Conservation (phyloP, 2,113 vertebrate genomes). For the Onychorhynchus coronatus region DNA sequence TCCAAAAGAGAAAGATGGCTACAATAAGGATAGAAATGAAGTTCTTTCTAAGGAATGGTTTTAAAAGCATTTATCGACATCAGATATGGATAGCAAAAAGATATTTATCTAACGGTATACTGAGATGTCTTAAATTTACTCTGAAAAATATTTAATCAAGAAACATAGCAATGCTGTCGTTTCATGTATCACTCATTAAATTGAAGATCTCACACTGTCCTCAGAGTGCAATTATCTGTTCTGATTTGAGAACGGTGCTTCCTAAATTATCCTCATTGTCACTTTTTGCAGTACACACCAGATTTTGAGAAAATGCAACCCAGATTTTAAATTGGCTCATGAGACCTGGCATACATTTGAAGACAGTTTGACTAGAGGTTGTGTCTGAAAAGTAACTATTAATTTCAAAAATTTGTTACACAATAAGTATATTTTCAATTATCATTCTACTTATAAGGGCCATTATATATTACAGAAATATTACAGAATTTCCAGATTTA, state of each 20-base stretch:
- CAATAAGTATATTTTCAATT: neutral
- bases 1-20: neutral
- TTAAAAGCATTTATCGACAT: conserved; percentile 10
- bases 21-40: neutral
- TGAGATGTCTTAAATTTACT: neutral
- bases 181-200: neutral
- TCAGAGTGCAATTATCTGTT: neutral
- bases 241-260: neutral
- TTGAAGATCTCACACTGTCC: neutral
- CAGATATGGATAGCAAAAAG: neutral
- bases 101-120: neutral
- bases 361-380: neutral
- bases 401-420: neutral
- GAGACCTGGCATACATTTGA: neutral
- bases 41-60: neutral
- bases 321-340: neutral
- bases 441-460: neutral
- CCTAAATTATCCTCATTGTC: neutral
- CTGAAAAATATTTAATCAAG: neutral
- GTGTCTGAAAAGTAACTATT: neutral
- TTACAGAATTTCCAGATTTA: neutral
- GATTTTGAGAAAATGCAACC: neutral
- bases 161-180: neutral
- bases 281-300: neutral
- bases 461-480: neutral